Evolutionary conservation across 2,888 invertebrate species (phyloP), one percentile per base, ranked within the genome.

Genomic region (Cynaeus angustus): DNA sequence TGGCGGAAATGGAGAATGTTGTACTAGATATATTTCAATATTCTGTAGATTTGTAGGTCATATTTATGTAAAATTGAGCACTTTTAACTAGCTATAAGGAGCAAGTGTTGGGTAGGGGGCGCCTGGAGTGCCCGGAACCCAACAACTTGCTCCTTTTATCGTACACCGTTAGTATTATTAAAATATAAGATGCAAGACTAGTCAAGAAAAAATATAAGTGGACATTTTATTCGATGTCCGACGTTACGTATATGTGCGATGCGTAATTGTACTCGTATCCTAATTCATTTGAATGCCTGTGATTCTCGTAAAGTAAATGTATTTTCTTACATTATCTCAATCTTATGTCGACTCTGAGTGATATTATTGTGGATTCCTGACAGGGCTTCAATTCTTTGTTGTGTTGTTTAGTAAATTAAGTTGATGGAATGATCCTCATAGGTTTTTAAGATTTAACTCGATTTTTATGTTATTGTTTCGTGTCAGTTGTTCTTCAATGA

Each of bases 31-130:
- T 75, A 69, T 59, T 72, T 76, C 66, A 72, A 75, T 62, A 48
- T 52, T 48, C 41, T 46, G 65, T 75, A 74, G 72, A 68, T 58
- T 71, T 68, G 67, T 78, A 77, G 75, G 75, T 68, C 66, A 71
- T 81, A 78, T 76, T 76, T 78, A 75, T 76, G 73, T 75, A 72
- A 77, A 73, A 68, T 66, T 70, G 71, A 69, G 75, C 74, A 67
- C 73, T 76, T 80, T 77, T 68, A 83, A 84, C 82, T 84, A 84
- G 84, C 84, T 83, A 82, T 84, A 84, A 77, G 84, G 84, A 83
- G 84, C 84, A 84, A 84, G 84, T 81, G 83, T 84, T 82, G 77
- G 79, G 79, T 77, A 50, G 26, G 61, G 62, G 61, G 45, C 21
- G 37, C 9, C 10, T 26, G 5, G 14, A 21, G 37, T n/a, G 33